phyloP scores from a whole-genome alignment of 2,888 invertebrate genomes.

The Trisateles emortualis region DNA sequence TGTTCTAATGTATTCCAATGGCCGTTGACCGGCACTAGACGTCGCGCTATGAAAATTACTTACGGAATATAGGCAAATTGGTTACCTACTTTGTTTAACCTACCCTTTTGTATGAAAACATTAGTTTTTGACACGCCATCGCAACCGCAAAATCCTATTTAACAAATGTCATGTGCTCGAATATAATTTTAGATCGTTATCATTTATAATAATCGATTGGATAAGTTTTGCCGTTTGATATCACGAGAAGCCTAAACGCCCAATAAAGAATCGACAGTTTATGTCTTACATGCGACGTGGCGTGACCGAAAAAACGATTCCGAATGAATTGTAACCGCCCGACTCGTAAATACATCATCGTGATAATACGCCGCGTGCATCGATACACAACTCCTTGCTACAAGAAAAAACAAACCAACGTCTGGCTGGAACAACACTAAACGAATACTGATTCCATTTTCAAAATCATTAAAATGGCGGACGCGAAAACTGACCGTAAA shows the following conservation, averaged over 20 bases:
- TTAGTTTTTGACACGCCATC: constrained; percentile 46
- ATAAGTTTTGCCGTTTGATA: constrained; percentile 69
- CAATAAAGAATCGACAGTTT: constrained; percentile 80
- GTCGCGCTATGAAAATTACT: constrained; percentile 52
- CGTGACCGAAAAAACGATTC: constrained; percentile 84
- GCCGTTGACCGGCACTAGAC: constrained; percentile 80
- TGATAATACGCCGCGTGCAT: constrained; percentile 74
- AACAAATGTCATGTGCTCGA: constrained; percentile 64
- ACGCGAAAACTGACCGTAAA: constrained; percentile 68
- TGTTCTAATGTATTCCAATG: constrained; percentile 85
- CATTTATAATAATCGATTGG: constrained; percentile 63
- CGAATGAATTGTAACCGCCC: constrained; percentile 76
- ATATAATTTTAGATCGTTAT: constrained; percentile 68
- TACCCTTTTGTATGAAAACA: constrained; percentile 34
- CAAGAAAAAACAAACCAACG: constrained; percentile 54
- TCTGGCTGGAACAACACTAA: constrained; percentile 40
- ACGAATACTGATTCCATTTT: constrained; percentile 54
- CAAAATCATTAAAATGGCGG: constrained; percentile 68
- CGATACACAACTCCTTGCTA: constrained; percentile 57
- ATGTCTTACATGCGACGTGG: constrained; percentile 83
- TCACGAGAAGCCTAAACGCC: constrained; percentile 69
- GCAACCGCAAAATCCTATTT: constrained; percentile 37
- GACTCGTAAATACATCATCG: constrained; percentile 80
- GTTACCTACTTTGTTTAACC: constrained; percentile 39
- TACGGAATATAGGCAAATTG: constrained; percentile 60